Evolutionary conservation across 53 echinoderm and acorn worm species (phyloP), one percentile per base, ranked within the genome.

Genomic region (Mesocentrotus franciscanus): DNA sequence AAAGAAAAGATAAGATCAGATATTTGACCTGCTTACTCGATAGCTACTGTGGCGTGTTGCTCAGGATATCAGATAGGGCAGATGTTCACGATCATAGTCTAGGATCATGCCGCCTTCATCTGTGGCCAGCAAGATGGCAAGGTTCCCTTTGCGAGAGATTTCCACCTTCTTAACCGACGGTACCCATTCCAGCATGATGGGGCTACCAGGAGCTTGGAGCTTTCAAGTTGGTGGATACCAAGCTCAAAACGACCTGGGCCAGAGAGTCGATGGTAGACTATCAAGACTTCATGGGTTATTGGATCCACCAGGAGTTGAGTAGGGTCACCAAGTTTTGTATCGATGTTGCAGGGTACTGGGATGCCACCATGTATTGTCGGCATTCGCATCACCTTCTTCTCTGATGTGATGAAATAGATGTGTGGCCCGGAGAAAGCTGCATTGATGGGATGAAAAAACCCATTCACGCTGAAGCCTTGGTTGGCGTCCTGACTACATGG

Each of bases 281-380:
- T 59, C 27, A 94, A 29, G 33, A 94, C 83, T 60, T 94, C 79
- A 18, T 32, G 4, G 33, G 94, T 94, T 17, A 34, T 81, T 56
- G 94, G 94, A 35, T 94, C 94, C 18, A 79, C 62, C 20, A 94
- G 61, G 8, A 94, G 94, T 61, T 81, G 94, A 35, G 30, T 22
- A 24, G 94, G 94, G 78, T 94, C 61, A 30, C 94, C 94, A 61
- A 60, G 83, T 56, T 78, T 94, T 34, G 27, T 61, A 33, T 81
- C 84, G 9, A 56, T 83, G 62, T 18, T 24, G 83, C 83, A 94
- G 34, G 57, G 58, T 59, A 61, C 61, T 18, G 94, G 94, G 29
- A 79, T 33, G 61, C 60, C 30, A 39, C 34, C 83, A 15, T 93
- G 59, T 13, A 3, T 56, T 9, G n/a, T 81, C 10, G 22, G 58